phyloP scores from a whole-genome alignment of 2,113 vertebrate species.

The Seriola aureovittata region DNA sequence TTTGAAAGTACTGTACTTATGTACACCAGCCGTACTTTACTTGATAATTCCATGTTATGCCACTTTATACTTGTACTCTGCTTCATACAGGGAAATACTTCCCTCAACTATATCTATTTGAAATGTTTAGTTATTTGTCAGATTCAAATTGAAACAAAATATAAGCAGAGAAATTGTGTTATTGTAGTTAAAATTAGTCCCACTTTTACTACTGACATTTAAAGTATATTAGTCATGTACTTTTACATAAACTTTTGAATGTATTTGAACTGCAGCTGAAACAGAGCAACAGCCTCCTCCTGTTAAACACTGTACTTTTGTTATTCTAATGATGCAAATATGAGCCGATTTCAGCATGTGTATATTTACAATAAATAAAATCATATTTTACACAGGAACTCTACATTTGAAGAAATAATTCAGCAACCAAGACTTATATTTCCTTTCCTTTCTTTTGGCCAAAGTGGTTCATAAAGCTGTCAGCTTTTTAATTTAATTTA shows the following conservation, averaged over 20 bases:
- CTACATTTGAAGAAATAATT: not conserved
- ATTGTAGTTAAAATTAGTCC: not conserved
- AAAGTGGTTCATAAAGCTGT: not conserved
- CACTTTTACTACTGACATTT: not conserved
- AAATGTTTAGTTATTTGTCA: not conserved
- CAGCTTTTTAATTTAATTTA: not conserved
- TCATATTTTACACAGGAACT: not conserved
- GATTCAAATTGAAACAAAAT: not conserved
- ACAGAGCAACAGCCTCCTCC: not conserved
- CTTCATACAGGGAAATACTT: no score
- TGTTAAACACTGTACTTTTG: constrained; percentile 1
- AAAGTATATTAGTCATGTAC: not conserved
- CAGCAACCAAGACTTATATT: not conserved
- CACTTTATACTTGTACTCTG: no score
- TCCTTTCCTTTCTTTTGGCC: not conserved
- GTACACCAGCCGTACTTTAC: no score
- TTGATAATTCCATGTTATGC: no score
- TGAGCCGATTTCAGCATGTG: constrained; percentile 1
- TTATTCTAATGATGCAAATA: constrained; percentile 16
- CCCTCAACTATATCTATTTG: not conserved
- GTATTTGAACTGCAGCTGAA: not conserved
- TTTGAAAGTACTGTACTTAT: no score
- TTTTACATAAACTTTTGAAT: not conserved
- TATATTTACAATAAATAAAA: constrained; percentile 11
- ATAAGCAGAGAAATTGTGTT: not conserved